Percentiles rank a stretch among this genome's conserved stretches.
Evolutionary conservation across 2,888 invertebrate genomes (phyloP).

Genomic region (Oligia fasciuncula): DNA sequence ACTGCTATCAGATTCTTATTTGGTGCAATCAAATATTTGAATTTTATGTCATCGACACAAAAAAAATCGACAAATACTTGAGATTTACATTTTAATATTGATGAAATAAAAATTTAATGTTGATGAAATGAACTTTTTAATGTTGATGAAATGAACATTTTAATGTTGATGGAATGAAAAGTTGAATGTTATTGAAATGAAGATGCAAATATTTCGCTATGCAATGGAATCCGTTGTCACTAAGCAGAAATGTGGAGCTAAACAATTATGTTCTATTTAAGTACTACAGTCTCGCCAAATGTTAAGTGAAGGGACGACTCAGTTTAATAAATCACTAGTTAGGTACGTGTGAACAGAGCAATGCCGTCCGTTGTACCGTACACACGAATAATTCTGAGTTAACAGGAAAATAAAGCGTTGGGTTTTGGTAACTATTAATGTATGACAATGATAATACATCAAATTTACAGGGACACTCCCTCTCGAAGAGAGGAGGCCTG

Average conservation of each 20-base stretch:
- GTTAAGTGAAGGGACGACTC: conserved; percentile 70
- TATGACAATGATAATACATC: neutral
- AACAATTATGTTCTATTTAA: conserved; percentile 29
- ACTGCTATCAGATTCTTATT: neutral
- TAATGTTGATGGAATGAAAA: no score
- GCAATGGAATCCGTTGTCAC: conserved; percentile 8
- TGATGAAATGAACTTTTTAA: no score
- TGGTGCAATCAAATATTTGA: neutral
- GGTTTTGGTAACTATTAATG: neutral
- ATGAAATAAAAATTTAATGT: neutral
- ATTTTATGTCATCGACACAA: neutral
- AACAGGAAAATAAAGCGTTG: conserved; percentile 12
- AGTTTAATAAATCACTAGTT: conserved; percentile 48
- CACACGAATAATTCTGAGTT: conserved; percentile 2
- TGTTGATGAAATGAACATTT: no score
- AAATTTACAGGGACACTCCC: neutral
- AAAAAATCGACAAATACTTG: neutral
- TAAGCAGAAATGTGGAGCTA: conserved; percentile 30
- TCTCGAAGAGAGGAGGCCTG: neutral
- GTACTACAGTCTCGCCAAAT: conserved; percentile 61
- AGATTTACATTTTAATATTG: neutral
- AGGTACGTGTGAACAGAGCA: no score
- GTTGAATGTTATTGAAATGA: neutral
- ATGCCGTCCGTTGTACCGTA: no score
- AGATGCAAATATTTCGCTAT: neutral